Conservation (phyloP, 2,888 invertebrate species). For the Nephrotoma appendiculata region DNA sequence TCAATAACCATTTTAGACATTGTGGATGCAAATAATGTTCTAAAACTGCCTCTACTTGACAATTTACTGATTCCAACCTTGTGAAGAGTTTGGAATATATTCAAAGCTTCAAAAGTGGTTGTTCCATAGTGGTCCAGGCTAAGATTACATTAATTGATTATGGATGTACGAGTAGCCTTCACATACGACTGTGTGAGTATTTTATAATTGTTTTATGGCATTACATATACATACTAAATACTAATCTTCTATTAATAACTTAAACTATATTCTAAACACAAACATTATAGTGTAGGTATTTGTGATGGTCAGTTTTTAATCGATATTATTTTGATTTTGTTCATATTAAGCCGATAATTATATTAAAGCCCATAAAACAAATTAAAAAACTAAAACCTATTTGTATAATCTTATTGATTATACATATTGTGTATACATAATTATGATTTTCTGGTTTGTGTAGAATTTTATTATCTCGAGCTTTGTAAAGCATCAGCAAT, state of each 20-base stretch:
- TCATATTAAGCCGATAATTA: not conserved
- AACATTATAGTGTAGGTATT: not conserved
- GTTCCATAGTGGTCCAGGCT: too few species aligned
- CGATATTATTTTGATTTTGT: not conserved
- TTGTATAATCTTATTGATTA: not conserved
- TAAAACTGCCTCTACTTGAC: too few species aligned
- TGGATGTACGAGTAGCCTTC: too few species aligned
- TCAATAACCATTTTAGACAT: too few species aligned
- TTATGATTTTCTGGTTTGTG: not conserved
- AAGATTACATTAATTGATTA: too few species aligned
- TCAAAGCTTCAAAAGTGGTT: too few species aligned
- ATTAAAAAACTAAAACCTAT: not conserved
- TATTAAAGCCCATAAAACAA: not conserved
- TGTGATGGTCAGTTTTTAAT: not conserved
- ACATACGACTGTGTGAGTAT: too few species aligned
- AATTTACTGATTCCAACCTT: too few species aligned
- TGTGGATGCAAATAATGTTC: too few species aligned
- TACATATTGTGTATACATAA: not conserved
- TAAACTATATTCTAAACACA: not conserved
- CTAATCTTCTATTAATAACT: not conserved
- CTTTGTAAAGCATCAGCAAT: not conserved
- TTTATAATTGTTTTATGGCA: too few species aligned
- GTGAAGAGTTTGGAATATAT: too few species aligned
- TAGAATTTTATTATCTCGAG: not conserved
- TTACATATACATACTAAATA: not conserved